Evolutionary conservation across 2,888 invertebrate genomes (phyloP), one percentile per base, ranked within the genome.

Genomic region (Leucophora obtusa): DNA sequence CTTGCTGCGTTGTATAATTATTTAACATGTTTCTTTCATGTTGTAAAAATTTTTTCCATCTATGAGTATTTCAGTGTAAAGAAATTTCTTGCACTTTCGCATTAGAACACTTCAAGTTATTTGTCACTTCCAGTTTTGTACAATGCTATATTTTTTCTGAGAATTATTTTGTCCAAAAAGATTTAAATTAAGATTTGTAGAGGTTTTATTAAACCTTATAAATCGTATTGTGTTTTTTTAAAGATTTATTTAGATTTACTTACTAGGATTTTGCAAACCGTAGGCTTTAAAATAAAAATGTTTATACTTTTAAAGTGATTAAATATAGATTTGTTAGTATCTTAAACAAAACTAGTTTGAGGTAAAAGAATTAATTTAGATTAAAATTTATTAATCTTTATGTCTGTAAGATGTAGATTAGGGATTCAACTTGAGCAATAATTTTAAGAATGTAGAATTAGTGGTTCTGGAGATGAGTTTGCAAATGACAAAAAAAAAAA

Each of bases 141-240:
- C 28, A 28, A 28, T 21, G 18, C 1, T 33, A 33, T 21, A 51
- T n/a, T 60, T 51, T 43, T 56, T 50, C 56, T 15, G 0, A 21
- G 72, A 73, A 81, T n/a, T 11, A 54, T 35, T 65, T 69, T 21
- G 6, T 18, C 2, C 50, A 65, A 24, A 60, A 18, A 70, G 69
- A 76, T 72, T 68, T 63, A 18, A 63, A 80, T 75, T 54, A 43
- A 50, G 69, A 80, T 81, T 70, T 77, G 21, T 0, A 35, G 10
- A 21, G 24, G 38, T 50, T 15, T 21, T 50, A 47, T 10, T 50
- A 28, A 50, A 24, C 35, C 56, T 11, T 18, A 15, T 50, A 58
- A 69, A 50, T 58, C 50, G 33, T 59, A 50, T 33, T 58, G 59
- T 69, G 33, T 21, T 28, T 21, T 28, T 62, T 11, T 53, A 54